A percentile compares a stretch with the other conserved stretches of the same genome.
Evolutionary conservation across 1,140 invertebrate genomes (phyloP).

Genomic region (Bombus balteatus): DNA sequence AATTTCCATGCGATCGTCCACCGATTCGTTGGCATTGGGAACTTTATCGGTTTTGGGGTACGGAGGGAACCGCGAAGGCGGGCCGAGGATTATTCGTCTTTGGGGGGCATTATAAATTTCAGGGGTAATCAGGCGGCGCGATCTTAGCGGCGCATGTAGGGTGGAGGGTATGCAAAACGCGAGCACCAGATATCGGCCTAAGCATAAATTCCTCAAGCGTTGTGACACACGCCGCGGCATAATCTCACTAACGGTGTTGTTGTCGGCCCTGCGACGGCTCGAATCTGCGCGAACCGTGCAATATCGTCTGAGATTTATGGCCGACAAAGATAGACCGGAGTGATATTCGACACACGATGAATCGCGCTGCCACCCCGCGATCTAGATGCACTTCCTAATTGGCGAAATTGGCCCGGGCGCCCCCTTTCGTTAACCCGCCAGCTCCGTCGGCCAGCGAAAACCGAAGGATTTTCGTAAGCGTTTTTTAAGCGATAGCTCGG

Average conservation of each 20-base stretch:
- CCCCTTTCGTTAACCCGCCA: not conserved
- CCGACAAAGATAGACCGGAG: slow-evolving; percentile 53
- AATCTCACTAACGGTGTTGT: slow-evolving; percentile 65
- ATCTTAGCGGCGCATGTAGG: slow-evolving; percentile 52
- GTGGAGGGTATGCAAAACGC: slow-evolving; percentile 61
- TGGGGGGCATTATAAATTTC: slow-evolving; percentile 59
- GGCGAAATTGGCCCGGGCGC: slow-evolving; percentile 59
- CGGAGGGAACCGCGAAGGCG: not conserved
- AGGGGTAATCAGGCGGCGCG: slow-evolving; percentile 45
- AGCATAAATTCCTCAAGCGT: slow-evolving; percentile 73
- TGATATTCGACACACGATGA: slow-evolving; percentile 67
- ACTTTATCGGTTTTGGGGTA: too few relatives aligned
- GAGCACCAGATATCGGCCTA: slow-evolving; percentile 69
- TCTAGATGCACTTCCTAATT: slow-evolving; percentile 57
- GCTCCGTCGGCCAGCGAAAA: not conserved
- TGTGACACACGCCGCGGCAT: slow-evolving; percentile 67
- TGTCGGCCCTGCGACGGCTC: slow-evolving; percentile 45
- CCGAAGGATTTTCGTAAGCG: not conserved
- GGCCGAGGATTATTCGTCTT: slow-evolving; percentile 47
- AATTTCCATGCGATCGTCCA: too few relatives aligned
- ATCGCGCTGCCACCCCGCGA: slow-evolving; percentile 39
- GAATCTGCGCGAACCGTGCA: slow-evolving; percentile 67
- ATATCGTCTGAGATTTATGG: slow-evolving; percentile 71
- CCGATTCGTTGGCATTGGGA: too few relatives aligned
- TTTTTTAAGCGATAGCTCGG: not conserved